phyloP scores from a whole-genome alignment of 2,797 vertebrate species.

The Arnoldichthys spilopterus region DNA sequence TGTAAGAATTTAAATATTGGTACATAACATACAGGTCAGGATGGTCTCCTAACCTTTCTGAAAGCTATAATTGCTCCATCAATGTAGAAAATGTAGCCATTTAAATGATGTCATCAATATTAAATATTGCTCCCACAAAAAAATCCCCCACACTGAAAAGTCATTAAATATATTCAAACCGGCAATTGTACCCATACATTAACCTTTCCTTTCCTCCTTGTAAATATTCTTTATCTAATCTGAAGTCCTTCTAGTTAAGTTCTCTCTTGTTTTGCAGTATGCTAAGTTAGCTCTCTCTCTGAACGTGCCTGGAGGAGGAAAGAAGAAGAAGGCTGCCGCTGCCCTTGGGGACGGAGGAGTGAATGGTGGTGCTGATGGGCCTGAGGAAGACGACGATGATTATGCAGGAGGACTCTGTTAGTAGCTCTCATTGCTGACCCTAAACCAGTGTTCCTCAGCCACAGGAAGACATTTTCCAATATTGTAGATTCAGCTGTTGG shows the following conservation, averaged over 20 bases:
- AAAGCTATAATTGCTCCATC: neutral
- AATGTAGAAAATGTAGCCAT: no score
- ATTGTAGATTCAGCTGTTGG: neutral
- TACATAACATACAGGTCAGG: no score
- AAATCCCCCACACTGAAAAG: neutral
- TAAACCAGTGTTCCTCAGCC: slow-evolving; percentile 6
- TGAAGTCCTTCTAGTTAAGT: neutral
- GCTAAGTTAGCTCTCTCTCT: slow-evolving; percentile 86
- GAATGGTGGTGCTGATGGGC: slow-evolving; percentile 56
- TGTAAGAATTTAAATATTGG: neutral
- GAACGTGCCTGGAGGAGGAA: slow-evolving; percentile 83
- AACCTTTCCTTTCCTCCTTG: neutral
- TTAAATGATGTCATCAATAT: neutral
- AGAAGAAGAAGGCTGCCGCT: slow-evolving; percentile 80
- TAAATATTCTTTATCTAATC: neutral
- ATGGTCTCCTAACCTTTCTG: neutral
- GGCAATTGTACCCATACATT: neutral
- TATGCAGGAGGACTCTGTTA: slow-evolving; percentile 87
- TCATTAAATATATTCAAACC: neutral
- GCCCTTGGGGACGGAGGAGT: slow-evolving; percentile 64
- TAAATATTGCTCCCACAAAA: neutral
- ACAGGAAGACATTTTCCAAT: slow-evolving; percentile 11
- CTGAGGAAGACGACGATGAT: slow-evolving; percentile 83
- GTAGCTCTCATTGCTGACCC: slow-evolving; percentile 8
- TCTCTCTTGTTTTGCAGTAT: slow-evolving; percentile 72